Conservation (phyloP, 2,113 vertebrate species). For the Pheucticus melanocephalus region DNA sequence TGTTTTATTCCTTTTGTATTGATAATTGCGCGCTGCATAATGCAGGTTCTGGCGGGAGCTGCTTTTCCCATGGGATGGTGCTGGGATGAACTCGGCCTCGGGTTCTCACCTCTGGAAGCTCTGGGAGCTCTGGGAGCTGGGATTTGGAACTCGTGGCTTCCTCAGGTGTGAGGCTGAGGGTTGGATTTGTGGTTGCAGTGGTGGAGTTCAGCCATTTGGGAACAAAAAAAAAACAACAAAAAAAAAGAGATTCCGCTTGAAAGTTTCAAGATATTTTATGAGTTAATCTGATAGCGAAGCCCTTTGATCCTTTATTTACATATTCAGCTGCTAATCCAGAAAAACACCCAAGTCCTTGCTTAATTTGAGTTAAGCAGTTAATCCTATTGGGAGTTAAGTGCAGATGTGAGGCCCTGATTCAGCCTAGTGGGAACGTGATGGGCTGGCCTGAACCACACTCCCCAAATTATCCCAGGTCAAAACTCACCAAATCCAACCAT, state of each 20-base stretch:
- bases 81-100: background rate
- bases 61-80: slow-evolving; percentile 7
- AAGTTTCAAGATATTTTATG: background rate
- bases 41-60: background rate
- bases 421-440: background rate
- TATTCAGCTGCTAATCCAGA: slow-evolving; percentile 37
- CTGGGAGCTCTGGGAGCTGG: background rate
- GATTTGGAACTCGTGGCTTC: background rate
- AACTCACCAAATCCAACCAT: background rate
- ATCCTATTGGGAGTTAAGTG: background rate
- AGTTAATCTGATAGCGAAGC: slow-evolving; percentile 9
- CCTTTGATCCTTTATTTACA: slow-evolving; percentile 35
- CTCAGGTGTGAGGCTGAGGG: background rate
- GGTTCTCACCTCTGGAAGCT: slow-evolving; percentile 7
- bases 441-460: background rate
- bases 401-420: background rate
- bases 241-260: background rate
- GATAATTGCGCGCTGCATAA: background rate
- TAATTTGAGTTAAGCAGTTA: slow-evolving; percentile 14
- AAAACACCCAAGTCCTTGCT: slow-evolving; percentile 19
- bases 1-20: slow-evolving; percentile 31
- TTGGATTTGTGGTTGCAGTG: background rate
- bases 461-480: background rate
- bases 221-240: background rate
- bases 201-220: background rate